Evolutionary conservation across 1,140 invertebrate genomes (phyloP).

Genomic region (Temnothorax longispinosus): DNA sequence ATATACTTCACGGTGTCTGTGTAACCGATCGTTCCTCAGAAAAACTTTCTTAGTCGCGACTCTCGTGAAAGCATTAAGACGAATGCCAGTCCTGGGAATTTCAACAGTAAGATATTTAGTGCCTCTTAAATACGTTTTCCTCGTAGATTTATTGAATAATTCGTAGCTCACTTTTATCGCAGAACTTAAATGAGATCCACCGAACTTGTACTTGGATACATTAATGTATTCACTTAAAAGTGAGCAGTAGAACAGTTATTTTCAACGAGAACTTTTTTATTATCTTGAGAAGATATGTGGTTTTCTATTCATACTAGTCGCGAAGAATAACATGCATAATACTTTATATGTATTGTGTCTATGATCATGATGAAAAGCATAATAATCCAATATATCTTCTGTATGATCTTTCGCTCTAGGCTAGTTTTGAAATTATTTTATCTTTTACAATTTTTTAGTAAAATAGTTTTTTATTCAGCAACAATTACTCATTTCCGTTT

Average conservation of each 20-base stretch:
- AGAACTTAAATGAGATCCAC: constrained; percentile 27
- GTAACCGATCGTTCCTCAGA: constrained; percentile 20
- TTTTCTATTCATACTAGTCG: not conserved
- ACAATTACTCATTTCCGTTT: not conserved
- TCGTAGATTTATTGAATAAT: constrained; percentile 53
- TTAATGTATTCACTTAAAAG: constrained; percentile 7
- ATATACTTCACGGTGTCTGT: constrained; percentile 13
- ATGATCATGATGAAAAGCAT: not conserved
- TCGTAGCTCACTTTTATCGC: constrained; percentile 34
- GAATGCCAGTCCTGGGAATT: constrained; percentile 35
- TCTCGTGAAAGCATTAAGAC: constrained; percentile 5
- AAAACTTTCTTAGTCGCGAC: constrained; percentile 48
- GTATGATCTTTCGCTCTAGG: not conserved
- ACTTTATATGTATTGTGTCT: not conserved
- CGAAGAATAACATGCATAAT: not conserved
- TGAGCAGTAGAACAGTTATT: not conserved
- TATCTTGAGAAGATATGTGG: not conserved
- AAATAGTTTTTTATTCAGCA: not conserved
- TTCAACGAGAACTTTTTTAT: not conserved
- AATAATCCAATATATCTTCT: constrained; percentile 32
- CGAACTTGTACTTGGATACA: not conserved
- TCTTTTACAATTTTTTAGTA: not conserved
- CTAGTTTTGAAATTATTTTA: not conserved
- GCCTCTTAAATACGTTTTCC: constrained; percentile 45
- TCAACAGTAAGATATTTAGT: constrained; percentile 51